Percentiles rank a stretch among this genome's conserved stretches.
Conservation (phyloP, 2,797 vertebrate genomes). For the Halcyon chelicuti region DNA sequence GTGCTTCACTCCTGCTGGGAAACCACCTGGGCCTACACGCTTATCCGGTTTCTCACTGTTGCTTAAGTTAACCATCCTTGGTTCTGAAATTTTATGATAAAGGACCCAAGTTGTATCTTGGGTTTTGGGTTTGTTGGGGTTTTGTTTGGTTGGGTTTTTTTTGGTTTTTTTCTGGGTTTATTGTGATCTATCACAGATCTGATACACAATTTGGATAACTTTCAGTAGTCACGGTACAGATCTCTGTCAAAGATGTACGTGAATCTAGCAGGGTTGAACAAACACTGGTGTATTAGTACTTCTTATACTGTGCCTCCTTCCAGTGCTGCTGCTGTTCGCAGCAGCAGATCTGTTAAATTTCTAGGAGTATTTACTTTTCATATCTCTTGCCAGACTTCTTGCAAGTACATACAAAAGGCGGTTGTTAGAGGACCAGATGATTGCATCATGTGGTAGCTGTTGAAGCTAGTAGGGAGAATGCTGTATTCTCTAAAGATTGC, state of each 20-base stretch:
- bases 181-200: neutral
- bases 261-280: neutral
- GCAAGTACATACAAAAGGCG: slow-evolving; percentile 6
- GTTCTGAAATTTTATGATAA: neutral
- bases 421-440: slow-evolving; percentile 1
- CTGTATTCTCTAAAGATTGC: slow-evolving; percentile 7
- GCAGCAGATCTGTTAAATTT: neutral
- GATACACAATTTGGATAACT: neutral
- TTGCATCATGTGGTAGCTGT: slow-evolving; percentile 27
- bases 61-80: neutral
- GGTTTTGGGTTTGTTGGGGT: neutral
- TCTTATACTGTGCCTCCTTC: neutral
- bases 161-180: neutral
- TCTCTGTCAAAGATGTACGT: neutral
- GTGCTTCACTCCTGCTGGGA: neutral
- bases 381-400: neutral
- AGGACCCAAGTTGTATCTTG: neutral
- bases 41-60: neutral
- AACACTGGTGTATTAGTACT: neutral
- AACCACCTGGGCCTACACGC: neutral
- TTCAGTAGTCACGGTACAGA: neutral
- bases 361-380: neutral
- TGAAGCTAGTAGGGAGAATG: slow-evolving; percentile 1
- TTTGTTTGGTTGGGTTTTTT: too few relatives aligned
- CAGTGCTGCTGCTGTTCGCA: neutral